Evolutionary conservation across 2,113 vertebrate species (phyloP).

Genomic region (Eulemur rufifrons): DNA sequence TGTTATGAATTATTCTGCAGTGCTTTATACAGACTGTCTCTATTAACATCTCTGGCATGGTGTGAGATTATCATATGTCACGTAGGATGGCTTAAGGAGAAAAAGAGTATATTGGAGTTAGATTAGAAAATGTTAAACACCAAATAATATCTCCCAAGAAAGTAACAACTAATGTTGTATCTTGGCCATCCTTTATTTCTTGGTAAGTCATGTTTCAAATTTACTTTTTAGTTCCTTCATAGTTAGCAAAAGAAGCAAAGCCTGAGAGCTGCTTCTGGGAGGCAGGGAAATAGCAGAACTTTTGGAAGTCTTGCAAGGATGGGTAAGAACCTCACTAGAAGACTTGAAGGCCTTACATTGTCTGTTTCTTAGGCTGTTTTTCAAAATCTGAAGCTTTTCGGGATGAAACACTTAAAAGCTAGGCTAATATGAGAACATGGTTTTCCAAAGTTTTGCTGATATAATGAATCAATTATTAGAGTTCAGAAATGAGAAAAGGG

Average conservation of each 20-base stretch:
- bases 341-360: background rate
- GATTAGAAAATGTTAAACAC: background rate
- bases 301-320: background rate
- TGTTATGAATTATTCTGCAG: background rate
- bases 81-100: background rate
- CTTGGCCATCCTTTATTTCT: background rate
- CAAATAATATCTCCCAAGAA: background rate
- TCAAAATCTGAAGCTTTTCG: background rate
- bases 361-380: background rate
- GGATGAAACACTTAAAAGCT: background rate
- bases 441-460: background rate
- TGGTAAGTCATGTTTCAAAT: background rate
- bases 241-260: background rate
- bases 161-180: background rate
- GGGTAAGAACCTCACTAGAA: background rate
- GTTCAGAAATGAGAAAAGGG: background rate
- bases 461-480: background rate
- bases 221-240: background rate
- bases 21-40: background rate
- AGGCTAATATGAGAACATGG: background rate
- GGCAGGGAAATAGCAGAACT: background rate
- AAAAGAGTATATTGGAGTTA: background rate
- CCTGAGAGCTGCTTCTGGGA: background rate
- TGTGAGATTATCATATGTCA: background rate
- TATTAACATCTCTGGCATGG: background rate